Conservation (phyloP, 2,797 vertebrate species). For the Acridotheres tristis region DNA sequence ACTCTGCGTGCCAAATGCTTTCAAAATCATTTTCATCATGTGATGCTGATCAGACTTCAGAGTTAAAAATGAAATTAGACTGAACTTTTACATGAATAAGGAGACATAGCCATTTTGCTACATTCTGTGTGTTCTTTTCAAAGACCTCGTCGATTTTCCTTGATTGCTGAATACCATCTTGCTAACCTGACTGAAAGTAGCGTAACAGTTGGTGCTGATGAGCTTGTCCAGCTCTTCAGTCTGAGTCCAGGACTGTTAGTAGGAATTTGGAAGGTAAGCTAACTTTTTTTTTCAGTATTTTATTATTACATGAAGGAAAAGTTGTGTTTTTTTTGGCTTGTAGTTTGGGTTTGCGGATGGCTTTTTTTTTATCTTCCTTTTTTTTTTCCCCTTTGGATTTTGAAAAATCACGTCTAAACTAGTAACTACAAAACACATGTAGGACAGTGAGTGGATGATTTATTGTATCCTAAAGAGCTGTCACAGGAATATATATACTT, state of each 20-base stretch:
- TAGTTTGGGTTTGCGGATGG: background rate
- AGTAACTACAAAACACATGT: background rate
- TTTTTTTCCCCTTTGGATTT: background rate
- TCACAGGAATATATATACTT: rapidly evolving
- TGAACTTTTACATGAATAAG: background rate
- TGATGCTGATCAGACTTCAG: background rate
- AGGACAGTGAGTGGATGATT: background rate
- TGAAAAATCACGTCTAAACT: background rate
- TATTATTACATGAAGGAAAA: background rate
- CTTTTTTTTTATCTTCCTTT: background rate
- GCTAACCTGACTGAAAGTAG: conserved; percentile 56
- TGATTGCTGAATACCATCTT: conserved; percentile 79
- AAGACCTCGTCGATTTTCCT: conserved; percentile 81
- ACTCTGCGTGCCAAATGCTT: background rate
- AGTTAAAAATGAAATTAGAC: background rate
- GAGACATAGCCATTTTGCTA: background rate
- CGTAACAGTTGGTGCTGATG: conserved; percentile 77
- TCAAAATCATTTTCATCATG: background rate
- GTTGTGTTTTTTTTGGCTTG: background rate
- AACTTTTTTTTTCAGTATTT: background rate
- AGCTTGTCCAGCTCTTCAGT: conserved; percentile 77
- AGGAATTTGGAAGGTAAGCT: conserved; percentile 88
- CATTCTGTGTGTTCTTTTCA: conserved; percentile 9
- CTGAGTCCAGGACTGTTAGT: conserved; percentile 81
- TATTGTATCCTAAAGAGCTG: background rate